phyloP scores from a whole-genome alignment of 1,140 invertebrate species.

The Dufourea novaeangliae region DNA sequence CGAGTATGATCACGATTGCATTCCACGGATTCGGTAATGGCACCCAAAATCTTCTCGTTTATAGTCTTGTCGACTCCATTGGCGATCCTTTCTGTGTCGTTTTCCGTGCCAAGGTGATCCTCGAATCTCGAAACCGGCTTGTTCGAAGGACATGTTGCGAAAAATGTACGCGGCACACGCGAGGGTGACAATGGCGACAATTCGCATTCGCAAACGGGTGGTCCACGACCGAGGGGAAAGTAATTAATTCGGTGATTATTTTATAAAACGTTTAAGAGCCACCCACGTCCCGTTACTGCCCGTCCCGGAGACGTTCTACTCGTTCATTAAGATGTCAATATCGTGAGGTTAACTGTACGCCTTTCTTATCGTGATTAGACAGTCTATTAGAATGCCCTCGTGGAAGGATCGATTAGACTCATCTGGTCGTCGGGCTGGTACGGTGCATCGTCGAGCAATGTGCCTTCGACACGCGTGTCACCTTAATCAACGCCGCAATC shows the following conservation, averaged over 20 bases:
- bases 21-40: background rate
- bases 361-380: conserved; percentile 66
- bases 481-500: too few species aligned
- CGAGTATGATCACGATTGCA: background rate
- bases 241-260: conserved; percentile 77
- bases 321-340: conserved; percentile 78
- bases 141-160: too few species aligned
- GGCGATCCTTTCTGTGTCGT: too few species aligned
- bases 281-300: conserved; percentile 68
- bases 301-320: conserved; percentile 66
- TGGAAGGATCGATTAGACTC: conserved; percentile 18
- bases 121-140: too few species aligned
- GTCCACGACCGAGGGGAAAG: conserved; percentile 54
- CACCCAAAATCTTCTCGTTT: background rate
- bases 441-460: background rate
- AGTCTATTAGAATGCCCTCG: conserved; percentile 45
- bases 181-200: background rate
- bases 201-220: background rate
- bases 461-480: too few species aligned
- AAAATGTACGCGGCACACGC: background rate
- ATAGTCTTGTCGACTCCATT: too few species aligned
- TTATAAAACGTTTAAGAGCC: conserved; percentile 56
- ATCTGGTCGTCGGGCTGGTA: background rate
- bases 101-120: too few species aligned
- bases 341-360: conserved; percentile 75